Percentiles rank a stretch among this genome's conserved stretches.
Conservation (phyloP, 2,888 invertebrate species). For the Lordiphosa fenestrarum region DNA sequence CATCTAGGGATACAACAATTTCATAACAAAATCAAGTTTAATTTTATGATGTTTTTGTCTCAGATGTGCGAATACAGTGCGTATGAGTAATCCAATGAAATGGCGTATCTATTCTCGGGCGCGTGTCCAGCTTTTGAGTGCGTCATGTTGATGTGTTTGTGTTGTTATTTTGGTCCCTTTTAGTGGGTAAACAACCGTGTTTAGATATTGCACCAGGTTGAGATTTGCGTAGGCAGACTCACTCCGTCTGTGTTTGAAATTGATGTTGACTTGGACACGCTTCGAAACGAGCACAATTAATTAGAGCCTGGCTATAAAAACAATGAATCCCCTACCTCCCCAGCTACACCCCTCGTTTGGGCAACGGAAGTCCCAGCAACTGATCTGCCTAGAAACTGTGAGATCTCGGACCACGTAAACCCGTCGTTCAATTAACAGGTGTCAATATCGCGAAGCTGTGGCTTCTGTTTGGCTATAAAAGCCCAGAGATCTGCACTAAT, state of each 20-base stretch:
- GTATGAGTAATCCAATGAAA: too few relatives aligned
- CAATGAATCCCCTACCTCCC: slow-evolving; percentile 32
- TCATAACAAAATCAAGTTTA: slow-evolving; percentile 3
- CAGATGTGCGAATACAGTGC: too few relatives aligned
- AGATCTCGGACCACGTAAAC: slow-evolving; percentile 37
- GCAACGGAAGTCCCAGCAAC: slow-evolving; percentile 32
- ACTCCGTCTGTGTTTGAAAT: slow-evolving; percentile 1
- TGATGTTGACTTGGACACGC: slow-evolving; percentile 36
- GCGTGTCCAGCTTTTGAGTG: slow-evolving; percentile 47
- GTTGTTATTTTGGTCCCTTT: slow-evolving; percentile 45
- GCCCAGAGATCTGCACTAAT: slow-evolving; percentile 55
- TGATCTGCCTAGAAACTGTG: slow-evolving; percentile 34
- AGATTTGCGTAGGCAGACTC: slow-evolving; percentile 62
- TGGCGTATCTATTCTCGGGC: slow-evolving; percentile 17
- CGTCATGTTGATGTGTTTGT: slow-evolving; percentile 62
- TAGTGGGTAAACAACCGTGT: slow-evolving; percentile 16
- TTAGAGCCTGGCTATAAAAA: slow-evolving; percentile 73
- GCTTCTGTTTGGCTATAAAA: slow-evolving; percentile 50
- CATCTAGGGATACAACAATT: slow-evolving; percentile 1
- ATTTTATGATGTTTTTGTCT: slow-evolving; percentile 6
- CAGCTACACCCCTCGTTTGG: slow-evolving; percentile 8
- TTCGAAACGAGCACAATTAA: slow-evolving; percentile 76
- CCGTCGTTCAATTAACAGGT: slow-evolving; percentile 69
- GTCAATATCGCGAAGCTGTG: slow-evolving; percentile 50
- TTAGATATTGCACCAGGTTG: slow-evolving; percentile 45